Conservation (phyloP, 2,888 invertebrate genomes). For the Pimpla rufipes region DNA sequence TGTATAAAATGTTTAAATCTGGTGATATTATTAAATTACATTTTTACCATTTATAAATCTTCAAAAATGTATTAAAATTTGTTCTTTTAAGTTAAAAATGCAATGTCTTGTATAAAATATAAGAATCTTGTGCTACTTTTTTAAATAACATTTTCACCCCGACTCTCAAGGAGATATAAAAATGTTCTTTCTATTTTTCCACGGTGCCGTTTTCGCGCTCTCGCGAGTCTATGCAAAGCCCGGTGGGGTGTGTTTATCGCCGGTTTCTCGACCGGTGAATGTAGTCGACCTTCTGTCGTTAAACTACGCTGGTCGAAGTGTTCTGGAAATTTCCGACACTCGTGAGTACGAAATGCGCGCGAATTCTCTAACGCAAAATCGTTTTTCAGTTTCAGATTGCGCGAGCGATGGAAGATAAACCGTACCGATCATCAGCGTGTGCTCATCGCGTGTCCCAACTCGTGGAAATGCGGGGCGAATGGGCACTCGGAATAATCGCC, state of each 20-base stretch:
- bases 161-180: neutral
- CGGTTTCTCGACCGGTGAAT: constrained; percentile 76
- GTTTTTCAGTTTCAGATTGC: constrained; percentile 28
- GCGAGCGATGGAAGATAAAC: constrained; percentile 12
- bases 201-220: neutral
- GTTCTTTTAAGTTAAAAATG: too few species aligned
- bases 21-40: too few species aligned
- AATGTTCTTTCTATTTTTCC: constrained; percentile 2
- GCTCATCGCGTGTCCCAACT: constrained; percentile 69
- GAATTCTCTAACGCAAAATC: constrained; percentile 15
- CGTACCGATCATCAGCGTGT: constrained; percentile 71
- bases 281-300: constrained; percentile 81
- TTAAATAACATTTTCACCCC: too few species aligned
- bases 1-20: too few species aligned
- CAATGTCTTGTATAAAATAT: too few species aligned
- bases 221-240: constrained; percentile 11
- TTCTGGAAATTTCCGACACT: constrained; percentile 13
- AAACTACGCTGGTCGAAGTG: neutral
- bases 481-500: constrained; percentile 48
- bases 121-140: too few species aligned
- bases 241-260: constrained; percentile 10
- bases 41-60: neutral
- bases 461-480: constrained; percentile 37
- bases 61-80: too few species aligned
- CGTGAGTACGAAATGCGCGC: neutral